Conservation (phyloP, 2,888 invertebrate species). For the Serrognathus titanus region DNA sequence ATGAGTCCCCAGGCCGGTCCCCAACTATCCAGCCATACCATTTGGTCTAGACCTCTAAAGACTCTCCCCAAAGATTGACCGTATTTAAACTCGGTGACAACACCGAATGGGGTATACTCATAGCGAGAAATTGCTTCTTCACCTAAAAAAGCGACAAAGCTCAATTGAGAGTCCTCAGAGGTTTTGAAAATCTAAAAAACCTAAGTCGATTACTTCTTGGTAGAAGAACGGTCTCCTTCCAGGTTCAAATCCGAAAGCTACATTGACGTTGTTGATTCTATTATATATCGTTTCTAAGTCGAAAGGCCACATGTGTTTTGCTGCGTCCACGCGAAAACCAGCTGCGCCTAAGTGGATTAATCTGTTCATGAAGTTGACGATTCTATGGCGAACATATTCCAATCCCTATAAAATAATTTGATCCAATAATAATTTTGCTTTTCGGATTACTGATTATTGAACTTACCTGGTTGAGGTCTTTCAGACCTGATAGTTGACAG, state of each 20-base stretch:
- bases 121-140: conserved; percentile 46
- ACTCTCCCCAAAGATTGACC: conserved; percentile 55
- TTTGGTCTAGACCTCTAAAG: conserved; percentile 58
- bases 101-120: conserved; percentile 49
- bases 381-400: conserved; percentile 61
- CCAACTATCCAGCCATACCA: conserved; percentile 63
- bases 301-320: conserved; percentile 75
- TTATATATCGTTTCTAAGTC: conserved; percentile 68
- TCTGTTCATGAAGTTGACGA: conserved; percentile 63
- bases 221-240: conserved; percentile 66
- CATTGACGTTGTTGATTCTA: conserved; percentile 60
- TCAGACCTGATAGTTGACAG: conserved; percentile 58
- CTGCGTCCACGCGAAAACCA: conserved; percentile 77
- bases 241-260: conserved; percentile 59
- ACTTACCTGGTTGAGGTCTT: conserved; percentile 70
- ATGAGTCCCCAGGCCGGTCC: conserved; percentile 67
- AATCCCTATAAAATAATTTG: conserved; percentile 11
- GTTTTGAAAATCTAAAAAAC: conserved; percentile 26
- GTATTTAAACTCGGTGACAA: conserved; percentile 75
- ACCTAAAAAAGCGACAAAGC: conserved; percentile 30
- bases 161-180: conserved; percentile 27
- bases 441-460: too few species aligned
- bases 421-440: too few species aligned
- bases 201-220: conserved; percentile 73
- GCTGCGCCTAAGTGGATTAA: conserved; percentile 73